phyloP scores from a whole-genome alignment of 2,888 invertebrate species.

The Cybosia mesomella region DNA sequence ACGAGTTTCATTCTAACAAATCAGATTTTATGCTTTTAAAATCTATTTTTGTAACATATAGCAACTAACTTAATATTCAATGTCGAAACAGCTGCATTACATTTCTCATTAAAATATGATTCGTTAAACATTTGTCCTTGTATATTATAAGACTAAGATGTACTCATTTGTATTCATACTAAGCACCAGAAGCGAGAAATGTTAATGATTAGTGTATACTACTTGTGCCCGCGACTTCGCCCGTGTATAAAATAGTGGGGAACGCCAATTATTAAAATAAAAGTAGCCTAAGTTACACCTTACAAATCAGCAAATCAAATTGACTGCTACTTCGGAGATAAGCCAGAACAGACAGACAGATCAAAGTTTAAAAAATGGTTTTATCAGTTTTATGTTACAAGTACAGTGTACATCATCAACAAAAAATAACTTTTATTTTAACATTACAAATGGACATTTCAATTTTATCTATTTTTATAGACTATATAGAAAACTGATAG shows the following conservation, averaged over 20 bases:
- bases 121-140: slow-evolving; percentile 7
- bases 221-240: no score
- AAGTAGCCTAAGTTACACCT: no score
- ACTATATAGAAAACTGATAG: slow-evolving; percentile 18
- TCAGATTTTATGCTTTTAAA: not conserved
- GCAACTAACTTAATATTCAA: slow-evolving; percentile 29
- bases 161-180: slow-evolving; percentile 1
- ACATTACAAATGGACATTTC: not conserved
- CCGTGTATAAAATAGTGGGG: no score
- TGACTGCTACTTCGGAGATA: not conserved
- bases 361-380: not conserved
- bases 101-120: slow-evolving; percentile 30
- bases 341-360: not conserved
- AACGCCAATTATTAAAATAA: no score
- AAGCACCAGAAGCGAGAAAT: not conserved
- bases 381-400: no score
- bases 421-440: not conserved
- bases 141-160: not conserved
- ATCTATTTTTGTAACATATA: not conserved
- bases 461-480: not conserved
- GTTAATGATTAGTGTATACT: not conserved
- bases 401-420: not conserved
- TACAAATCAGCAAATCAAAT: no score
- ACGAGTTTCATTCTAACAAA: not conserved
- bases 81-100: slow-evolving; percentile 27